Conservation (phyloP, 53 echinoderm and acorn worm genomes). For the Mesocentrotus franciscanus region DNA sequence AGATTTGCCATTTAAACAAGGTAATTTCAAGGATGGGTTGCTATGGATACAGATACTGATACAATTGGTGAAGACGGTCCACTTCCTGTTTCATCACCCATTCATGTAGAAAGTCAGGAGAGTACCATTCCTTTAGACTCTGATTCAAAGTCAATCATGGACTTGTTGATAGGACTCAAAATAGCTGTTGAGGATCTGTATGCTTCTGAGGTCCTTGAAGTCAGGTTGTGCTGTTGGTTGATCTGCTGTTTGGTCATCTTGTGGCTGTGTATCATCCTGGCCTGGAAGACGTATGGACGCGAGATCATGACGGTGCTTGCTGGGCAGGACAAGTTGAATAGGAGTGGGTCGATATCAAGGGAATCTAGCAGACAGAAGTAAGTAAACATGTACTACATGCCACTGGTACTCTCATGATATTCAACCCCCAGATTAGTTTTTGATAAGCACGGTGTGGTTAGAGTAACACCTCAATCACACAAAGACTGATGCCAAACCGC, state of each 20-base stretch:
- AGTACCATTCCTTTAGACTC: not conserved
- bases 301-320: constrained; percentile 62
- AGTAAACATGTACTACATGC: not conserved
- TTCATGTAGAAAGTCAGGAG: not conserved
- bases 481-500: no score
- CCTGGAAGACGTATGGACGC: constrained; percentile 60
- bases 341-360: constrained; percentile 39
- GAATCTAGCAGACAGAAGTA: constrained; percentile 61
- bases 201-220: constrained; percentile 40
- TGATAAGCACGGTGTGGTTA: no score
- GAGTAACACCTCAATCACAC: no score
- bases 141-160: not conserved
- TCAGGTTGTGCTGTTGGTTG: constrained; percentile 56
- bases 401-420: not conserved
- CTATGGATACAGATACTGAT: constrained; percentile 22
- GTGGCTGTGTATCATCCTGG: constrained; percentile 45
- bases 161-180: constrained; percentile 1
- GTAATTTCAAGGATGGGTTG: not conserved
- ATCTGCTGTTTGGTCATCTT: constrained; percentile 20
- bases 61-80: not conserved
- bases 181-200: constrained; percentile 37
- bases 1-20: not conserved
- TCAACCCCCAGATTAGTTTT: no score
- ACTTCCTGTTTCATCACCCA: not conserved
- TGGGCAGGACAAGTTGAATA: constrained; percentile 45